Evolutionary conservation across 2,888 invertebrate species (phyloP), one percentile per base, ranked within the genome.

Genomic region (Lagria hirta): DNA sequence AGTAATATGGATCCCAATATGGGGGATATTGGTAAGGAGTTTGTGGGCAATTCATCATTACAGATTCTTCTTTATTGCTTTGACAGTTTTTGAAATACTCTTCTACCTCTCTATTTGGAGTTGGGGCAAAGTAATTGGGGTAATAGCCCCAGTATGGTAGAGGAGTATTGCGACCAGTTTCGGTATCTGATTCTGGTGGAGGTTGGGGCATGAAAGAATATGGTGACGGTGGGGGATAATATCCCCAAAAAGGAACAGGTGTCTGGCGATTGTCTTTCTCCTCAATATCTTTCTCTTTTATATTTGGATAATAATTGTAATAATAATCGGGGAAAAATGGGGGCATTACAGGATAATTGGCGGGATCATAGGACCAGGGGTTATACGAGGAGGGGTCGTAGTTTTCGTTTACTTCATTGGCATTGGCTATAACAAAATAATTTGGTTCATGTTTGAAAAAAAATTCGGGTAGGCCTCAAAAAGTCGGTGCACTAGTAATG

Each of bases 371-470:
- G 45, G 61, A 53, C 54, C 61, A 56, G 54, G 61, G 62, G 43
- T 60, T 58, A 52, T 56, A 55, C 51, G 56, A 62, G 55, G 61
- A 61, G 51, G 65, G 62, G 55, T 68, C 66, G 58, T 60, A 59
- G 59, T 58, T 60, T 62, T 64, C 64, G 59, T 50, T 58, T 52
- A 55, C 58, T 61, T 65, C 64, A 57, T 65, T 64, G 66, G 61
- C 66, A 68, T 66, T 69, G 61, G 69, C 72, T 72, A 69, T 64
- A 72, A 72, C 66, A 70, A 59, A 66, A 50, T 36, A 46, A 38
- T 37, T 44, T 49, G 34, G 24, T 41, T 41, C 32, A 29, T 27
- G 38, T 11, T 17, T 16, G 12, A 32, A 18, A 12, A 49, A 48
- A 43, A 48, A 52, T 48, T 45, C 44, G 43, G 58, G 60, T 61